Evolutionary conservation across 1,140 invertebrate genomes (phyloP).

Genomic region (Drosophila willistoni): DNA sequence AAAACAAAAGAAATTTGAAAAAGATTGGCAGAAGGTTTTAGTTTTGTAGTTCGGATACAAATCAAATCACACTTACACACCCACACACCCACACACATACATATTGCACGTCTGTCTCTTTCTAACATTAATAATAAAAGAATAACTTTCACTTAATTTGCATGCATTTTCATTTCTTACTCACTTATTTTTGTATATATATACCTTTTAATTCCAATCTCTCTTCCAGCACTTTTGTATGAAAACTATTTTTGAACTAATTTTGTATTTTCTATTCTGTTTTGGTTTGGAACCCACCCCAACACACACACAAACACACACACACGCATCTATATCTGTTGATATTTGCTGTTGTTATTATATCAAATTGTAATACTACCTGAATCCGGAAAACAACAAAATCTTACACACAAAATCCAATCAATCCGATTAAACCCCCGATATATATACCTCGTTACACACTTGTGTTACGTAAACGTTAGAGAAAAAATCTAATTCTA

Average conservation of each 20-base stretch:
- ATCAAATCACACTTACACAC: background rate
- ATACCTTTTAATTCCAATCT: slow-evolving; percentile 35
- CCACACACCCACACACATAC: background rate
- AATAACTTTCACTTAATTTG: slow-evolving; percentile 13
- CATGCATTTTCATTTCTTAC: slow-evolving; percentile 47
- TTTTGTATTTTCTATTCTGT: slow-evolving; percentile 59
- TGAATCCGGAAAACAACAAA: slow-evolving; percentile 13
- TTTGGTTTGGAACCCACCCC: slow-evolving; percentile 32
- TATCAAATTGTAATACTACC: slow-evolving; percentile 14
- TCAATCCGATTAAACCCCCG: slow-evolving; percentile 32
- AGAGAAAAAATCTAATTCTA: slow-evolving; percentile 82
- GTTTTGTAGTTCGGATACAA: slow-evolving; percentile 46
- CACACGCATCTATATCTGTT: slow-evolving; percentile 19
- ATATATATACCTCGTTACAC: too few species aligned
- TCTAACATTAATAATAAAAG: background rate
- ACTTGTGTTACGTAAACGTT: background rate
- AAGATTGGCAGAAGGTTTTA: slow-evolving; percentile 2
- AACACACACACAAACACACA: too few species aligned
- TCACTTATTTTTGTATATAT: slow-evolving; percentile 29
- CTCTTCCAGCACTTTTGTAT: slow-evolving; percentile 46
- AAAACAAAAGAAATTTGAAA: background rate
- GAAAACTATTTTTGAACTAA: slow-evolving; percentile 41
- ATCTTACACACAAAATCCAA: slow-evolving; percentile 49
- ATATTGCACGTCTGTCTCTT: slow-evolving; percentile 25
- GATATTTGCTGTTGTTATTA: slow-evolving; percentile 20